Evolutionary conservation across 1,140 invertebrate genomes (phyloP).

Genomic region (Aphidius gifuensis): DNA sequence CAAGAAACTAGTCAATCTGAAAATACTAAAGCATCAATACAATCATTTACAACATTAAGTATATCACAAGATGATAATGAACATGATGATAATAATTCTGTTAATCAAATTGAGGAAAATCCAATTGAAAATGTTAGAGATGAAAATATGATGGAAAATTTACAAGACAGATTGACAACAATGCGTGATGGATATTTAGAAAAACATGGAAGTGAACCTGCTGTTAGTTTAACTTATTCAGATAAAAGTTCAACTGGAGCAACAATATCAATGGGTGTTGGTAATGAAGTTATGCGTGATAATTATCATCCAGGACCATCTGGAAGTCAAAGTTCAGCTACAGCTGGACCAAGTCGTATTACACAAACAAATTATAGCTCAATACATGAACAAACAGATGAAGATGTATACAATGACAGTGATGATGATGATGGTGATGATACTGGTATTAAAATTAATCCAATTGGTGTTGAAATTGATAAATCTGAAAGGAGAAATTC

Average conservation of each 20-base stretch:
- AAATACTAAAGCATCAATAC: slow-evolving; percentile 35
- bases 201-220: slow-evolving; percentile 59
- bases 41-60: slow-evolving; percentile 34
- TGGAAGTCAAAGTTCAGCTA: slow-evolving; percentile 27
- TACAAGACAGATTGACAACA: slow-evolving; percentile 53
- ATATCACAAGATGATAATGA: slow-evolving; percentile 32
- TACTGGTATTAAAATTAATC: slow-evolving; percentile 29
- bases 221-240: slow-evolving; percentile 59
- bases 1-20: slow-evolving; percentile 46
- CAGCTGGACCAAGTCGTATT: slow-evolving; percentile 40
- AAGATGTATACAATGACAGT: slow-evolving; percentile 49
- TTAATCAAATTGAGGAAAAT: slow-evolving; percentile 10
- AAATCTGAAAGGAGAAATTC: slow-evolving; percentile 36
- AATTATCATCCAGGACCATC: slow-evolving; percentile 43
- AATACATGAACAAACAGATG: slow-evolving; percentile 33
- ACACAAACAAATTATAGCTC: slow-evolving; percentile 29
- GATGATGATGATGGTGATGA: slow-evolving; percentile 47
- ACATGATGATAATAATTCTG: slow-evolving; percentile 20
- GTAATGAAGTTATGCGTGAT: slow-evolving; percentile 52
- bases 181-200: slow-evolving; percentile 56
- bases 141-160: slow-evolving; percentile 51
- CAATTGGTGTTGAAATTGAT: slow-evolving; percentile 46
- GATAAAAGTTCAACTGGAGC: slow-evolving; percentile 56
- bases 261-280: slow-evolving; percentile 56
- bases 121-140: slow-evolving; percentile 27